Evolutionary conservation across 2,888 invertebrate species (phyloP), one percentile per base, ranked within the genome.

Genomic region (Ypsolopha scabrella): DNA sequence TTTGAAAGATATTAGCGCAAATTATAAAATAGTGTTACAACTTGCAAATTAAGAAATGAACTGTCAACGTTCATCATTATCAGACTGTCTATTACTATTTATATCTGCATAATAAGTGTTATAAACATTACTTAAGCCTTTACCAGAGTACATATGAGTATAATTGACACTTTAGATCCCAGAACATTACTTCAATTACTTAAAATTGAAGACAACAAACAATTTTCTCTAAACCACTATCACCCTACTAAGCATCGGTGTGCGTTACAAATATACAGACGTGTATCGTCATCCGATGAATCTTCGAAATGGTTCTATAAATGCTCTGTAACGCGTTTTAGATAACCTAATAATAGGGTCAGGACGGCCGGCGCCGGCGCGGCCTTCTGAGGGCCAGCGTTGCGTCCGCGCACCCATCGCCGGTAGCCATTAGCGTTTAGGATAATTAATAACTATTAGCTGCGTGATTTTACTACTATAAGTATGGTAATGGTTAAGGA

Each of bases 341-440:
- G 54, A 54, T 54, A 56, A 56, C 55, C 52, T 73, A 75, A 75
- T 75, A 63, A 71, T 60, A 68, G 68, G 72, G 66, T 64, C 57
- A 61, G 52, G 34, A n/a, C 37, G 51, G 36, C n/a, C 45, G 53
- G 63, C 63, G 62, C 62, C 64, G 55, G 59, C 57, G 58, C 58
- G 54, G 60, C 55, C 58, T 57, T 24, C 24, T 24, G 24, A 24
- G 63, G 63, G 62, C 62, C 64, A 55, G 59, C 57, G 58, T 58
- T 54, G 60, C 55, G 58, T 56, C 55, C 47, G 35, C 56, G 52
- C 24, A 24, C 24, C 2, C 24, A 53, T 24, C 63, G 65, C 72
- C 75, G 66, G 75, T 75, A 76, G 77, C 75, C 63, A 72, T 72
- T 73, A 75, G 64, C 70, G 70, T 75, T 75, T 75, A 75, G 60